Evolutionary conservation across 2,888 invertebrate genomes (phyloP), one percentile per base, ranked within the genome.

Genomic region (Gastrophysa polygoni): DNA sequence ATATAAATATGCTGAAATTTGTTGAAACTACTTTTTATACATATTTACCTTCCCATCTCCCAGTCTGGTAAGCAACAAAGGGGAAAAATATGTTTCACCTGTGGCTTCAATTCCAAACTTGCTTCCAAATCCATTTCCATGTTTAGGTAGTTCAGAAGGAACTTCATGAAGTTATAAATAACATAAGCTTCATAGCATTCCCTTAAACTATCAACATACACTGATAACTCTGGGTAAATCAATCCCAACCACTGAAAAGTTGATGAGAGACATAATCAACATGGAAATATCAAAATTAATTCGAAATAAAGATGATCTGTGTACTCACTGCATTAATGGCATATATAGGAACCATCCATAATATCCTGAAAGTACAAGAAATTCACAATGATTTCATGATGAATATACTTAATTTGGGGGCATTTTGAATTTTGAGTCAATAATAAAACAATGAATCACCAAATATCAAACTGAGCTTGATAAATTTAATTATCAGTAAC

Each of bases 311-410:
- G n/a, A n/a, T n/a, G n/a, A n/a, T n/a, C n/a, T n/a, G n/a, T n/a
- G 2, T 38, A 65, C 90, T 88, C 85, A 93, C 92, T 69, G 96
- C 95, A 87, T 97, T 96, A 7, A 94, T 82, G 43, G 96, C 95
- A 85, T 97, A 97, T 74, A 97, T 96, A 64, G 97, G 97, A 57
- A 97, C 96, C 97, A 97, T 97, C 96, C 96, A 96, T 71, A 97
- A 80, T 80, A 97, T 92, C 80, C 94, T 93, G 82, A 69, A 86
- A 85, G 66, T 2, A 11, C 46, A 38, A 38, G 43, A 28, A 3
- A 17, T 29, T 28, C 47, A 16, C n/a, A 5, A 24, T 51, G 7
- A 14, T 50, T 34, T 16, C 21, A 46, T n/a, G n/a, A n/a, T n/a
- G n/a, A n/a, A n/a, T n/a, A n/a, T n/a, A n/a, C n/a, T n/a, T n/a